Conservation (phyloP, 2,888 invertebrate species). For the Hoplodrina blanda region DNA sequence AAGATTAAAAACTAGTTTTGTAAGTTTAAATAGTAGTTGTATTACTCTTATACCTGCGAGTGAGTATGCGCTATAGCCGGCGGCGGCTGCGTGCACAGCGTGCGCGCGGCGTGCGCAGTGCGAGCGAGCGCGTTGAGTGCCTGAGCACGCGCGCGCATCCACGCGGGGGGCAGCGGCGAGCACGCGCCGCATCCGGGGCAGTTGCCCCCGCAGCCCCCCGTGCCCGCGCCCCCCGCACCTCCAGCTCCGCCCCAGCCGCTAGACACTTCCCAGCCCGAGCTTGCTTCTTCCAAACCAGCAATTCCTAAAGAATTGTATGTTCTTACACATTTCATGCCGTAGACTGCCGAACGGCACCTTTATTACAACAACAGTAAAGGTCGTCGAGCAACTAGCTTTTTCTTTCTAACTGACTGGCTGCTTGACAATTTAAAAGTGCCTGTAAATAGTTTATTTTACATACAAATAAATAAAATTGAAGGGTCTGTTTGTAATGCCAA, state of each 20-base stretch:
- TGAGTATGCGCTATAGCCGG: constrained; percentile 95
- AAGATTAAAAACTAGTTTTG: too few species aligned
- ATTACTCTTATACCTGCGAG: constrained; percentile 89
- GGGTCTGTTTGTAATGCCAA: too few species aligned
- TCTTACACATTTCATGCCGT: too few species aligned
- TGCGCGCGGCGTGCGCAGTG: constrained; percentile 91
- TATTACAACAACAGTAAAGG: too few species aligned
- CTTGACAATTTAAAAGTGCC: too few species aligned
- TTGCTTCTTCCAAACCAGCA: constrained; percentile 75
- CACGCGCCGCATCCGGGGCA: constrained; percentile 90
- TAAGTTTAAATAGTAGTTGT: too few species aligned
- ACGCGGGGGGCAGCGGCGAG: constrained; percentile 97
- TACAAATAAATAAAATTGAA: too few species aligned
- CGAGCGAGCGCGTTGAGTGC: constrained; percentile 87
- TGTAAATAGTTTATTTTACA: too few species aligned
- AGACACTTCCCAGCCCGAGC: constrained; percentile 75
- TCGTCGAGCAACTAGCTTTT: too few species aligned
- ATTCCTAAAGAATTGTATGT: constrained; percentile 69
- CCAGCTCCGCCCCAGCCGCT: constrained; percentile 75
- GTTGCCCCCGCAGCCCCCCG: constrained; percentile 92
- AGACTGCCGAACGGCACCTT: too few species aligned
- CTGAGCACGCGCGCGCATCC: constrained; percentile 92
- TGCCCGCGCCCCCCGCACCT: constrained; percentile 76
- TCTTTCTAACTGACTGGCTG: too few species aligned
- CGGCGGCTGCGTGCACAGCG: constrained; percentile 97